These are phyloP conservation scores for Perognathus longimembris DNA, from an alignment of 2,113 vertebrate genomes.

Conservation along the genomic window DNA sequence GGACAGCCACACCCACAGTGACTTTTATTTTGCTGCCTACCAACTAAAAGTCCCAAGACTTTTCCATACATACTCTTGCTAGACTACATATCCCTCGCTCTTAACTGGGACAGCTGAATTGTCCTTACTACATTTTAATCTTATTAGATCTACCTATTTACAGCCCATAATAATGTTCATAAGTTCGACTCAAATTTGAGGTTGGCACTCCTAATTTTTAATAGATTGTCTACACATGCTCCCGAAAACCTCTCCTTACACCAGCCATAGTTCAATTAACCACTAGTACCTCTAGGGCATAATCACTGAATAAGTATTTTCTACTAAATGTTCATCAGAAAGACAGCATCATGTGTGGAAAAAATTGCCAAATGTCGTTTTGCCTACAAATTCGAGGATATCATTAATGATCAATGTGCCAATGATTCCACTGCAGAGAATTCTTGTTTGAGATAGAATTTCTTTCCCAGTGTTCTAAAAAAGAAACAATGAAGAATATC, in stretches of 20 bases:
- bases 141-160: slow-evolving; percentile 57
- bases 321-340: slow-evolving; percentile 27
- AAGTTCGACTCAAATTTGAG: neutral
- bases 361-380: slow-evolving; percentile 1
- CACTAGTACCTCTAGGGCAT: neutral
- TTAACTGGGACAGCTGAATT: slow-evolving; percentile 34
- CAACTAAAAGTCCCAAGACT: slow-evolving; percentile 27
- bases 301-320: slow-evolving; percentile 48
- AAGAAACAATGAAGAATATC: slow-evolving; percentile 12
- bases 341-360: neutral
- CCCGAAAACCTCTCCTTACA: slow-evolving; percentile 2
- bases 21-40: slow-evolving; percentile 10
- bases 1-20: neutral
- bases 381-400: slow-evolving; percentile 40
- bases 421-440: neutral
- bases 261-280: slow-evolving; percentile 29
- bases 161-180: slow-evolving; percentile 18
- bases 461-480: slow-evolving; percentile 32
- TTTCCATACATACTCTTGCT: slow-evolving; percentile 8
- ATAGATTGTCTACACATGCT: neutral
- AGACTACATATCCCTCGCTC: slow-evolving; percentile 14
- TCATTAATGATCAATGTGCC: neutral
- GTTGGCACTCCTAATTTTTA: neutral
- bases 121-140: slow-evolving; percentile 29
- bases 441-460: neutral